Conservation (phyloP, 2,113 vertebrate genomes). For the Dinomys branickii region DNA sequence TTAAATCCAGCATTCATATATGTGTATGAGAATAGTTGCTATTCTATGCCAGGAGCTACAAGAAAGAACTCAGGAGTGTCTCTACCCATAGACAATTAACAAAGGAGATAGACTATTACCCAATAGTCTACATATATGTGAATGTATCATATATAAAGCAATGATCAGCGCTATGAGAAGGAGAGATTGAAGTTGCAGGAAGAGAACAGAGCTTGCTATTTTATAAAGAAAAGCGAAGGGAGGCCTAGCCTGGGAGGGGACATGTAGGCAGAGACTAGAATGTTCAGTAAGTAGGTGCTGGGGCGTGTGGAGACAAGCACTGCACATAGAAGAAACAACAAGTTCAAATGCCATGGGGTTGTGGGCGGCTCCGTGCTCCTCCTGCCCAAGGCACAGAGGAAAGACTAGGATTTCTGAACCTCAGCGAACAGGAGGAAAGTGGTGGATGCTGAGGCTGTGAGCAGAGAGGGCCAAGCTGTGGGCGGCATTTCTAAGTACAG, state of each 20-base stretch:
- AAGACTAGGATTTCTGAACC: neutral
- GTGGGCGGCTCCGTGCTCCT: neutral
- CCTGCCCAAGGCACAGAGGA: neutral
- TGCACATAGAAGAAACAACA: neutral
- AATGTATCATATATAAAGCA: neutral
- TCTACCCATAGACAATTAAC: neutral
- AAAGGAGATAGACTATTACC: neutral
- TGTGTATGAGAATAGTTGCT: too few species aligned
- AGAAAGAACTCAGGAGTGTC: neutral
- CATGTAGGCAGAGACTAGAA: neutral
- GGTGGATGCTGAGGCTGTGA: neutral
- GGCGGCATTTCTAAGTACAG: neutral
- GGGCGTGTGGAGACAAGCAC: accelerated
- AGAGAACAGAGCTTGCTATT: neutral
- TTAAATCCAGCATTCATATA: neutral
- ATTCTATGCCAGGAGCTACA: neutral
- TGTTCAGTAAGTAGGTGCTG: accelerated
- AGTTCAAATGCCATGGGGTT: neutral
- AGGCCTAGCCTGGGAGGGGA: neutral
- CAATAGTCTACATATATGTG: neutral
- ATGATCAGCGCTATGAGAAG: neutral
- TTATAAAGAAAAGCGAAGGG: neutral
- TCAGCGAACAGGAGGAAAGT: accelerated
- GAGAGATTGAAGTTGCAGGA: too few species aligned
- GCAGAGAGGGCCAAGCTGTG: neutral